Percentiles rank a stretch among this genome's conserved stretches.
Evolutionary conservation across 1,140 invertebrate species (phyloP).

Genomic region (Drosophila elegans): DNA sequence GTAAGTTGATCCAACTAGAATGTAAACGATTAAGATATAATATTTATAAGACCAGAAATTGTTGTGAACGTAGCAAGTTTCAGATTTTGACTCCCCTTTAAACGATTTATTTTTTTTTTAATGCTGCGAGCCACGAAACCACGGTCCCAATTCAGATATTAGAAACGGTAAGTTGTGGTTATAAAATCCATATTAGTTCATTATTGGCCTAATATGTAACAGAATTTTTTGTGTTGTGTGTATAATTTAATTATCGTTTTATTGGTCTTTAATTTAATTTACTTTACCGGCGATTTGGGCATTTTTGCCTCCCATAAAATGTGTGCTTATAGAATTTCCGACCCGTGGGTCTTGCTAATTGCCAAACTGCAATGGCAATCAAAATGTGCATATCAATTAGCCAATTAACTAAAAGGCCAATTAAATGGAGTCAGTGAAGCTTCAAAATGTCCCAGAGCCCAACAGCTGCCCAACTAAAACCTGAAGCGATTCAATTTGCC

Average conservation of each 20-base stretch:
- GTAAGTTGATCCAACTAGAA: constrained; percentile 21
- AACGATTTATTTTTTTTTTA: constrained; percentile 32
- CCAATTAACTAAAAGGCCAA: constrained; percentile 73
- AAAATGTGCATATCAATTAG: constrained; percentile 71
- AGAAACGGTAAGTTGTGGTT: constrained; percentile 66
- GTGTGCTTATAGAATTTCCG: constrained; percentile 9
- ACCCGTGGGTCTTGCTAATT: constrained; percentile 51
- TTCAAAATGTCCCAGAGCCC: constrained; percentile 40
- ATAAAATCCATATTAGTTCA: constrained; percentile 29
- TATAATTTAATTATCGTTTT: constrained; percentile 60
- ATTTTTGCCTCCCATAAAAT: background rate
- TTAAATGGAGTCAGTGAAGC: constrained; percentile 61
- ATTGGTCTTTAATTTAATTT: constrained; percentile 69
- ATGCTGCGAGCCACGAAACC: constrained; percentile 58
- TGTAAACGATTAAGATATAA: background rate
- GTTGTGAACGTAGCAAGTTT: constrained; percentile 25
- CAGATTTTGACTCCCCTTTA: constrained; percentile 5
- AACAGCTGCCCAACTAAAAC: constrained; percentile 20
- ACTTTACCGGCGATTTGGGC: constrained; percentile 49
- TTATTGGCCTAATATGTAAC: constrained; percentile 38
- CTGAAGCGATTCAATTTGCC: background rate
- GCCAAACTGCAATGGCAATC: constrained; percentile 53
- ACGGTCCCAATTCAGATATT: constrained; percentile 48
- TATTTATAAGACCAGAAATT: constrained; percentile 9
- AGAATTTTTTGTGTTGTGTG: constrained; percentile 21